Conservation (phyloP, 2,113 vertebrate genomes). For the Theristicus caerulescens region DNA sequence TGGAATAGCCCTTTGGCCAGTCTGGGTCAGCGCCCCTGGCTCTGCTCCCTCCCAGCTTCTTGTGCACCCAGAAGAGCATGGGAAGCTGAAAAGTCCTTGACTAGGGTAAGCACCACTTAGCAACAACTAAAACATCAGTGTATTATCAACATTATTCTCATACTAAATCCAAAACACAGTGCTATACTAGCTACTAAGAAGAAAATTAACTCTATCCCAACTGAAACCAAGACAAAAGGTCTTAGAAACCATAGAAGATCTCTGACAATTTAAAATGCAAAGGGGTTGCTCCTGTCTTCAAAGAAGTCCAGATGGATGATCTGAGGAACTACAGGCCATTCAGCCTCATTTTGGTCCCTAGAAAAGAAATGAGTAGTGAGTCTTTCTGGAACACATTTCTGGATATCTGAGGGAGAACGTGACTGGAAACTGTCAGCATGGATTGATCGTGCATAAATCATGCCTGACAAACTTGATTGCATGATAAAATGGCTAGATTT, state of each 20-base stretch:
- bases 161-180: too few species aligned
- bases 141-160: too few species aligned
- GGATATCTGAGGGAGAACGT: not conserved
- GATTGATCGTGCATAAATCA: not conserved
- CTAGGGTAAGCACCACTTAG: too few species aligned
- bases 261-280: not conserved
- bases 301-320: not conserved
- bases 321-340: not conserved
- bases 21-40: too few species aligned
- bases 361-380: not conserved
- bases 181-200: too few species aligned
- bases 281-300: not conserved
- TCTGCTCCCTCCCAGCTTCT: too few species aligned
- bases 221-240: not conserved
- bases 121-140: too few species aligned
- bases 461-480: not conserved
- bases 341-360: not conserved
- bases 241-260: not conserved
- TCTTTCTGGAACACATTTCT: not conserved
- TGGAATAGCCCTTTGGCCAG: too few species aligned
- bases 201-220: too few species aligned
- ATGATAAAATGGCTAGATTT: not conserved
- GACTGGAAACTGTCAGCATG: not conserved
- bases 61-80: too few species aligned
- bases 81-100: too few species aligned